These are phyloP conservation scores for Poeciliopsis gracilis DNA, from an alignment of 2,797 vertebrate species.

Conservation along the genomic window DNA sequence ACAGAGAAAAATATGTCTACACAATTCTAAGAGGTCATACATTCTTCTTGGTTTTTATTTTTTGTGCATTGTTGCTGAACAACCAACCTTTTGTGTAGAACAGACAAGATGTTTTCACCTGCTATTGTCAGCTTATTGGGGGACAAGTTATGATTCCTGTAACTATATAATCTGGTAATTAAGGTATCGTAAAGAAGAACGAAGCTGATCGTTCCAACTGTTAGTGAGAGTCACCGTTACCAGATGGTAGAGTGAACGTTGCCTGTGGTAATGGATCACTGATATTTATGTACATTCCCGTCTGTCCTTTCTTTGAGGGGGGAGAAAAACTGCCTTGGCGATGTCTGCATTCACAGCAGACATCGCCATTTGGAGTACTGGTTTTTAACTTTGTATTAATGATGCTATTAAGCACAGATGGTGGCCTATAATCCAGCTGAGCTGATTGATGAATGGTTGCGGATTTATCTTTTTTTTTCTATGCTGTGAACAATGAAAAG, in stretches of 20 bases:
- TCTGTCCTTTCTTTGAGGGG: conserved; percentile 47
- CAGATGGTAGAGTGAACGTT: conserved; percentile 64
- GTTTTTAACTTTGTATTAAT: conserved; percentile 36
- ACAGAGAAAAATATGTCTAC: neutral
- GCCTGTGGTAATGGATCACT: conserved; percentile 55
- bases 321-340: conserved; percentile 21
- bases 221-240: conserved; percentile 36
- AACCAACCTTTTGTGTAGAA: neutral
- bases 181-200: conserved; percentile 31
- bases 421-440: conserved; percentile 21
- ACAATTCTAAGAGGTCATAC: neutral
- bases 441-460: conserved; percentile 27
- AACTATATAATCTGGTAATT: conserved; percentile 36
- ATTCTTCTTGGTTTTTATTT: neutral
- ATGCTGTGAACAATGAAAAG: neutral
- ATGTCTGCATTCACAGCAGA: conserved; percentile 22
- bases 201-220: conserved; percentile 41
- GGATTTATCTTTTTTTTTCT: conserved; percentile 1
- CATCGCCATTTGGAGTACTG: conserved; percentile 15
- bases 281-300: conserved; percentile 52
- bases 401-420: conserved; percentile 11
- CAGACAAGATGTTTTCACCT: neutral
- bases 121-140: neutral
- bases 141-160: conserved; percentile 23
- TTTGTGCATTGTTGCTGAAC: neutral